Percentiles rank a stretch among this genome's conserved stretches.
Conservation (phyloP, 2,113 vertebrate genomes). For the Spheniscus mendiculus region DNA sequence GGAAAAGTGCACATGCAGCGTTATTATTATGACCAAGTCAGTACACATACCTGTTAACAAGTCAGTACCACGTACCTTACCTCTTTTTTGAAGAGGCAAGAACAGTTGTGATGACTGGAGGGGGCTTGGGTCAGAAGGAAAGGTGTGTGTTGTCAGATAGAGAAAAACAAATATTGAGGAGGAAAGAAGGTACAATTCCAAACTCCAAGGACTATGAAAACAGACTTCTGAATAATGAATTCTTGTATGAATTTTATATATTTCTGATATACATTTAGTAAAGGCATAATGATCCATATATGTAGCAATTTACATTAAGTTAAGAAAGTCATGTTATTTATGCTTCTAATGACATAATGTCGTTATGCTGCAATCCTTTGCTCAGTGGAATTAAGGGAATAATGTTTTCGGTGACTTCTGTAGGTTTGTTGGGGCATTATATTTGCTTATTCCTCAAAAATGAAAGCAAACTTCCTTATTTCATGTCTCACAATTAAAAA, state of each 20-base stretch:
- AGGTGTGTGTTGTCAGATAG: neutral
- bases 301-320: neutral
- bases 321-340: neutral
- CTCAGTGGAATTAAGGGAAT: neutral
- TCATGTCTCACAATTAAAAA: neutral
- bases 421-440: neutral
- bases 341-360: neutral
- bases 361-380: neutral
- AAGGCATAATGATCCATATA: neutral
- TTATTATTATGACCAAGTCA: neutral
- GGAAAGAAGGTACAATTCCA: neutral
- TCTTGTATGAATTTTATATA: neutral
- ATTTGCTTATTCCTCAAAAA: neutral
- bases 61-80: neutral
- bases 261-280: neutral
- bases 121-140: neutral
- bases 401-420: neutral
- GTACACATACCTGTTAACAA: neutral
- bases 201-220: neutral
- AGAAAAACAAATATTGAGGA: neutral
- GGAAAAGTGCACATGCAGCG: neutral
- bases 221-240: neutral
- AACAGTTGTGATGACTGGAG: neutral
- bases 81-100: neutral
- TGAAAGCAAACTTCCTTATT: neutral